Conservation (phyloP, 2,888 invertebrate genomes). For the Caenorhabditis imperialis region DNA sequence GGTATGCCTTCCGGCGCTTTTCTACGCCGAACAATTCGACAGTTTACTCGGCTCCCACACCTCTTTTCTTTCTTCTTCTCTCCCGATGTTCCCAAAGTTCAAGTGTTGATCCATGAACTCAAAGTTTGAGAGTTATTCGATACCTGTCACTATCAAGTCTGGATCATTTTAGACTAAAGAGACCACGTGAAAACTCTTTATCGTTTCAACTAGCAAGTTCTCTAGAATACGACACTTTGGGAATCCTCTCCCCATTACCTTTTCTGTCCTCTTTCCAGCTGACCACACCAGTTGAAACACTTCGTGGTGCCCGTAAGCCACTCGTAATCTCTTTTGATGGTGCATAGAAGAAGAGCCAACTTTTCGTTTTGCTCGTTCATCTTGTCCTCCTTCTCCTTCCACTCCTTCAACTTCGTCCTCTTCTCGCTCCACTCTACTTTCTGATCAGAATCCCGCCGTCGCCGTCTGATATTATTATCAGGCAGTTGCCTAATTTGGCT, state of each 20-base stretch:
- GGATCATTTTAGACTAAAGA: background rate
- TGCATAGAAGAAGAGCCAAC: conserved; percentile 30
- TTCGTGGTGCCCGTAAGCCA: conserved; percentile 39
- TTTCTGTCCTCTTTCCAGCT: conserved; percentile 4
- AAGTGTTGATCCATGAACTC: background rate
- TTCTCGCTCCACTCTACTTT: conserved; percentile 6
- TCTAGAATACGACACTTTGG: no score
- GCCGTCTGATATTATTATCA: no score
- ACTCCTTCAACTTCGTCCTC: conserved; percentile 10
- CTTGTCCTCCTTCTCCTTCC: background rate
- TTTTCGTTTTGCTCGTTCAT: conserved; percentile 26
- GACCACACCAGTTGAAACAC: conserved; percentile 54
- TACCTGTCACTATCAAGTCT: conserved; percentile 26
- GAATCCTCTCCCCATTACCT: no score
- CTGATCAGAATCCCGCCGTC: background rate
- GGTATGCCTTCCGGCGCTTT: conserved; percentile 35
- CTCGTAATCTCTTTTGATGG: conserved; percentile 52
- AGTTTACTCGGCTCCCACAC: conserved; percentile 8
- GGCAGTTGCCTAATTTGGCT: no score
- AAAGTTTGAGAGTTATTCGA: conserved; percentile 29
- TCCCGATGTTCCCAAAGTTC: conserved; percentile 6
- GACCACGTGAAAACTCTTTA: no score
- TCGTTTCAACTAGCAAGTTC: no score
- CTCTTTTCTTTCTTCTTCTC: conserved; percentile 6
- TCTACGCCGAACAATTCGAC: background rate